Conservation (phyloP, 2,113 vertebrate species). For the Protomyctophum bolini region DNA sequence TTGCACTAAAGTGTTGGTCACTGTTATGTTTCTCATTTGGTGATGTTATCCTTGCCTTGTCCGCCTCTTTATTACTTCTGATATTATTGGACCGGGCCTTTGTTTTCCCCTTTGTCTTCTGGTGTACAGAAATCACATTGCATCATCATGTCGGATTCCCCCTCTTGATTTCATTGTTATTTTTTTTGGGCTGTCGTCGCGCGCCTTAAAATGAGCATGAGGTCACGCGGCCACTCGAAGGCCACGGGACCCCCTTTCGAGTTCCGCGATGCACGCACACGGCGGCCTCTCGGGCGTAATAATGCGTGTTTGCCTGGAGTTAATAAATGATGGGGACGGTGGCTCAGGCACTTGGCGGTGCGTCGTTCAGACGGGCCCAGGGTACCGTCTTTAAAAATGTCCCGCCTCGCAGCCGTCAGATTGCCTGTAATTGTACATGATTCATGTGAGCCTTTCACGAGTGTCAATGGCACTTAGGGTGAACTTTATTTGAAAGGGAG, state of each 20-base stretch:
- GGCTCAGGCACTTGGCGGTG: constrained; percentile 14
- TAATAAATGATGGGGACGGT: constrained; percentile 44
- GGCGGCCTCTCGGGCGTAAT: constrained; percentile 43
- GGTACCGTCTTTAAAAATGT: constrained; percentile 14
- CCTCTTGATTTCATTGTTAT: constrained; percentile 21
- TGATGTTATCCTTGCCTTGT: neutral
- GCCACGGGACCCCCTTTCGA: constrained; percentile 33
- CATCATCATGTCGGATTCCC: constrained; percentile 43
- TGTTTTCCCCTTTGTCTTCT: constrained; percentile 8
- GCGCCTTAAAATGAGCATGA: constrained; percentile 36
- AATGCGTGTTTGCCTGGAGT: constrained; percentile 38
- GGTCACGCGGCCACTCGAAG: constrained; percentile 44
- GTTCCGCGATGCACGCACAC: constrained; percentile 46
- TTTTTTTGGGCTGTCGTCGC: constrained; percentile 22
- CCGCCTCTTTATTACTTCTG: neutral
- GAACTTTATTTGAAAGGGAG: constrained; percentile 56
- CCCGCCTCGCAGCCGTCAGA: constrained; percentile 17
- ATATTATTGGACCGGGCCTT: neutral
- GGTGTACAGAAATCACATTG: constrained; percentile 23
- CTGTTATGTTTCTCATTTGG: neutral
- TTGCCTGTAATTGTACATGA: constrained; percentile 34
- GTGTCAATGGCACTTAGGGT: constrained; percentile 43
- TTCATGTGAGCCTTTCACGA: constrained; percentile 36
- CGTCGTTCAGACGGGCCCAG: neutral
- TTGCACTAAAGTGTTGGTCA: neutral